These are phyloP conservation scores for Leptinotarsa texana DNA, from an alignment of 1,140 invertebrate species.

Conservation along the genomic window DNA sequence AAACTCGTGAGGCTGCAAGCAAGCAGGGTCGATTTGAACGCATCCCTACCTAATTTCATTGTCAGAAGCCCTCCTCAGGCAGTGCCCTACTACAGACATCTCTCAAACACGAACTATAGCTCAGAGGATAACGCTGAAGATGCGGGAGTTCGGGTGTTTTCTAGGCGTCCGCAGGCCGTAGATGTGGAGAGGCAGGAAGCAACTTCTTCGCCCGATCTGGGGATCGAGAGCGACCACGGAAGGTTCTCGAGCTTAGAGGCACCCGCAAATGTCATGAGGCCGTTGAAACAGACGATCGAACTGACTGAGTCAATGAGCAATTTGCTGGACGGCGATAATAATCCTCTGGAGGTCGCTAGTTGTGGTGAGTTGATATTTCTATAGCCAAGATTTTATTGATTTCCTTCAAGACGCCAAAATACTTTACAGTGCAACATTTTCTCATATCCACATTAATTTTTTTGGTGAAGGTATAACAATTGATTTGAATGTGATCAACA, in stretches of 20 bases:
- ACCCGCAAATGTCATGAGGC: constrained; percentile 53
- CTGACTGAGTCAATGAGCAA: constrained; percentile 63
- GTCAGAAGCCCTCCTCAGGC: constrained; percentile 38
- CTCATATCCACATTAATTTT: no score
- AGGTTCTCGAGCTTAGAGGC: constrained; percentile 62
- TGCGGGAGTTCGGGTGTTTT: neutral
- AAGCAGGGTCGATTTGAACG: constrained; percentile 29
- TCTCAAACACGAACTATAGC: constrained; percentile 47
- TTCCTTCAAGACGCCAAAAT: neutral
- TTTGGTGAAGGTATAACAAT: no score
- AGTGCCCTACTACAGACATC: constrained; percentile 44
- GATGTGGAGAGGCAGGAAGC: constrained; percentile 51
- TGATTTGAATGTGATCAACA: no score
- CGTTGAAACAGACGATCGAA: constrained; percentile 59
- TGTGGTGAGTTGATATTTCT: constrained; percentile 35
- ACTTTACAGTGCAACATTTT: neutral
- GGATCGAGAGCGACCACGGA: constrained; percentile 71
- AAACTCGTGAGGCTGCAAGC: constrained; percentile 50
- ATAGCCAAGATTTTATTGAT: neutral
- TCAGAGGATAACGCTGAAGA: constrained; percentile 37
- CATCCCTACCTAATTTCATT: constrained; percentile 30
- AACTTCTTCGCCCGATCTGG: constrained; percentile 71
- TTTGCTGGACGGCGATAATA: constrained; percentile 58
- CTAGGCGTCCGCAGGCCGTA: constrained; percentile 11
- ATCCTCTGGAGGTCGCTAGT: constrained; percentile 23